Evolutionary conservation across 2,888 invertebrate genomes (phyloP).

Genomic region (Lathronympha strigana): DNA sequence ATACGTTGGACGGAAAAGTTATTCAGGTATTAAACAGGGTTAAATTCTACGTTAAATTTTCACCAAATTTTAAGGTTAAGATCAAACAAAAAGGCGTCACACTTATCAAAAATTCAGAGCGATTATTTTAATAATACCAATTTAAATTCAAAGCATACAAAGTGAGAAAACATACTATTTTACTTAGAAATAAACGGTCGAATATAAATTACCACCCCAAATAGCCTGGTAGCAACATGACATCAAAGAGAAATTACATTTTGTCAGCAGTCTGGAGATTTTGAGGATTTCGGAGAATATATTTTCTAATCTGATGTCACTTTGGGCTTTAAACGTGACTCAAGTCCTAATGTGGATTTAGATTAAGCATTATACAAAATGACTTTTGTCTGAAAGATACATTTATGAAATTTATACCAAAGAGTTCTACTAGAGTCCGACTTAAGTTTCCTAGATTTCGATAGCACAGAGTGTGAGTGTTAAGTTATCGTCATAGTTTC

Average conservation of each 20-base stretch:
- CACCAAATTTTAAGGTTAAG: too few species aligned
- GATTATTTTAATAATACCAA: too few species aligned
- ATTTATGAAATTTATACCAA: not conserved
- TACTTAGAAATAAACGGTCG: not conserved
- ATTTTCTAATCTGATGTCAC: not conserved
- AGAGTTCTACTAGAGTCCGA: too few species aligned
- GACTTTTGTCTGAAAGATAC: not conserved
- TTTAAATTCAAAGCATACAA: not conserved
- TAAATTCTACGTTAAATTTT: too few species aligned
- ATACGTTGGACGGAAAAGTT: too few species aligned
- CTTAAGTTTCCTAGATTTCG: too few species aligned
- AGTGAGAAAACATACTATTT: too few species aligned
- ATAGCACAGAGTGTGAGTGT: too few species aligned
- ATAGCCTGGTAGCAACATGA: constrained; percentile 4
- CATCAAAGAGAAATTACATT: constrained; percentile 7
- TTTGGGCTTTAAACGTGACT: constrained; percentile 1
- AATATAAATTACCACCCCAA: not conserved
- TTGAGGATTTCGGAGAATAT: constrained; percentile 7
- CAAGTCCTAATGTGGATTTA: not conserved
- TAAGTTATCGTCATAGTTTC: too few species aligned
- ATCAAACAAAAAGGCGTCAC: too few species aligned
- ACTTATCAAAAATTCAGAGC: too few species aligned
- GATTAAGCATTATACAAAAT: not conserved
- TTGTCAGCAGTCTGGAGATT: not conserved
- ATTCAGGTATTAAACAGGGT: too few species aligned